These are phyloP conservation scores for Andricus curvator DNA, from an alignment of 2,888 invertebrate species.

Conservation along the genomic window DNA sequence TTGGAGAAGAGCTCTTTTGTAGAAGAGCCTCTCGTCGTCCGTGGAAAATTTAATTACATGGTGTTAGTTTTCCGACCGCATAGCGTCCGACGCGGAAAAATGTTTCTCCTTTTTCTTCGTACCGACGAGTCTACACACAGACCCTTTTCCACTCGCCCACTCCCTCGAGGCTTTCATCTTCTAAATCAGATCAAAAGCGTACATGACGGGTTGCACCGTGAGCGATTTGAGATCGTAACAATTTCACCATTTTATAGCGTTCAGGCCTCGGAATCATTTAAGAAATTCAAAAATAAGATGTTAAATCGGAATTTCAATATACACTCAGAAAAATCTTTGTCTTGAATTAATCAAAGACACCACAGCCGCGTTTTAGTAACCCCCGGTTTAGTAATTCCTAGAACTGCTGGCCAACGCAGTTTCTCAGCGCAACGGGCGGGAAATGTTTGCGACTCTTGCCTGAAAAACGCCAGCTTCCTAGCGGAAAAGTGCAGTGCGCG, in stretches of 20 bases:
- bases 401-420: no score
- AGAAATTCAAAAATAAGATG: no score
- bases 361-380: no score
- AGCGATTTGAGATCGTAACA: slow-evolving; percentile 14
- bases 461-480: no score
- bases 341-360: no score
- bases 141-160: slow-evolving; percentile 39
- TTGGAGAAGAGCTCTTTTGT: slow-evolving; percentile 8
- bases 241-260: neutral
- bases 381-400: no score
- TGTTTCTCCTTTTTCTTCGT: slow-evolving; percentile 25
- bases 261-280: no score
- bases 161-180: slow-evolving; percentile 45
- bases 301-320: no score
- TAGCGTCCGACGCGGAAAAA: slow-evolving; percentile 34
- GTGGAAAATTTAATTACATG: slow-evolving; percentile 56
- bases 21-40: slow-evolving; percentile 14
- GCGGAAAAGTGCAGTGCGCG: no score
- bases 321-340: no score
- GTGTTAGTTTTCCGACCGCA: slow-evolving; percentile 44
- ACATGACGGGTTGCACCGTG: slow-evolving; percentile 17
- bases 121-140: neutral
- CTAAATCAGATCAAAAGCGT: slow-evolving; percentile 55
- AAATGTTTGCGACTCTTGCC: no score
- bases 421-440: no score